These are phyloP conservation scores for Ostrea edulis DNA, from an alignment of 1,140 invertebrate genomes.

Conservation along the genomic window DNA sequence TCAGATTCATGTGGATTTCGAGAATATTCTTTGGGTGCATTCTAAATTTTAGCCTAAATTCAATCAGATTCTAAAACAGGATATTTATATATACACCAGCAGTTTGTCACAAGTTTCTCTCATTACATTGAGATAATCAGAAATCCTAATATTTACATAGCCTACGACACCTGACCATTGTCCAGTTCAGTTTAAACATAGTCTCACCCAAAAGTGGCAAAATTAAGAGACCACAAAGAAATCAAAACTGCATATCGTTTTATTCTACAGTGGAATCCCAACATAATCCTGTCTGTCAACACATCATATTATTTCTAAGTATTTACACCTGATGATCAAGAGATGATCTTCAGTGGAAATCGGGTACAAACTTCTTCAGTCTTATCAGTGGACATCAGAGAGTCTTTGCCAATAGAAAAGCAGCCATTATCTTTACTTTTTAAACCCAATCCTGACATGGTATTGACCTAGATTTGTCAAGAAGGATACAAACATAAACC, in stretches of 20 bases:
- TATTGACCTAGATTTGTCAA: constrained; percentile 32
- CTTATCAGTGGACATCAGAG: constrained; percentile 30
- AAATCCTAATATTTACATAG: not conserved
- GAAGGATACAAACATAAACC: constrained; percentile 10
- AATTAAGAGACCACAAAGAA: not conserved
- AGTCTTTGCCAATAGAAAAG: constrained; percentile 21
- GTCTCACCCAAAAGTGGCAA: not conserved
- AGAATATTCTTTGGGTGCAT: no score
- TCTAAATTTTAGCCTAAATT: not conserved
- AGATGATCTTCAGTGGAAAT: not conserved
- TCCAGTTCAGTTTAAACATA: not conserved
- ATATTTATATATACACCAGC: not conserved
- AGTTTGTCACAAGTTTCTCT: not conserved
- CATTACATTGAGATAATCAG: not conserved
- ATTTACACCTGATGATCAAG: constrained; percentile 4
- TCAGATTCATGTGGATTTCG: no score
- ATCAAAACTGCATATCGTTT: not conserved
- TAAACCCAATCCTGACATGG: constrained; percentile 31
- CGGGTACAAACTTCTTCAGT: constrained; percentile 4
- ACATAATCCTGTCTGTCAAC: not conserved
- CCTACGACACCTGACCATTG: not conserved
- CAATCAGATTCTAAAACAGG: not conserved
- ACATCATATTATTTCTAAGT: not conserved
- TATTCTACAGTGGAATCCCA: not conserved
- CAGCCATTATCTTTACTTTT: constrained; percentile 29